phyloP scores from a whole-genome alignment of 2,113 vertebrate species.

The Nycticorax nycticorax region DNA sequence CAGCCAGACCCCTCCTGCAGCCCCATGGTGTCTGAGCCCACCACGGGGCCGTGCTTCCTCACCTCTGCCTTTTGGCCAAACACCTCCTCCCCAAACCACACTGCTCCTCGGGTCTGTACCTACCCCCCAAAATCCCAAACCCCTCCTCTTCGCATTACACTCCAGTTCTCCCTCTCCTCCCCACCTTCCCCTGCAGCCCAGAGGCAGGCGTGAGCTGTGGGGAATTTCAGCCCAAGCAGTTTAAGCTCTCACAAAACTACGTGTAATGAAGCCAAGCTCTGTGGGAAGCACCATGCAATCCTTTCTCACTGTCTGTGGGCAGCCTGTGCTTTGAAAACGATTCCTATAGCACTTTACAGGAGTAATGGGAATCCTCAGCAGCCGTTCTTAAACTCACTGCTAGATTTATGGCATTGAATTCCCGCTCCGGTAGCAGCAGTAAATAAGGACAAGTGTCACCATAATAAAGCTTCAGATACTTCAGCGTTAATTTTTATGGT shows the following conservation, averaged over 20 bases:
- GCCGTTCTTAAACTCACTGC: neutral
- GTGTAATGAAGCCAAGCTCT: neutral
- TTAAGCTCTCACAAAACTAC: neutral
- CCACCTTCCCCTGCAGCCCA: neutral
- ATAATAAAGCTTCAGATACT: neutral
- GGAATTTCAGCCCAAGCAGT: neutral
- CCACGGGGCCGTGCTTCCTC: neutral
- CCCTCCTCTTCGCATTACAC: neutral
- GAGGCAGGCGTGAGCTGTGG: accelerated
- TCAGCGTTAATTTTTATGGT: neutral
- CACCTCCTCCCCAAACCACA: neutral
- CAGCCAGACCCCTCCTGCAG: neutral
- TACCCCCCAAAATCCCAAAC: neutral
- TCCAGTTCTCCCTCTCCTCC: neutral
- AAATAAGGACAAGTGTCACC: neutral
- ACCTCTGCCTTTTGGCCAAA: neutral
- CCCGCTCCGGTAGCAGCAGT: neutral
- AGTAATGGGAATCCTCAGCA: neutral
- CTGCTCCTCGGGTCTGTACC: neutral
- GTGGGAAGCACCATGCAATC: neutral
- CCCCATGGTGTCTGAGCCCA: neutral
- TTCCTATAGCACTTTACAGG: neutral
- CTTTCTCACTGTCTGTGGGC: neutral
- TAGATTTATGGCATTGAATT: neutral
- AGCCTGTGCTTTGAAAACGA: neutral